Conservation (phyloP, 2,888 invertebrate species). For the Drosophila subsilvestris region DNA sequence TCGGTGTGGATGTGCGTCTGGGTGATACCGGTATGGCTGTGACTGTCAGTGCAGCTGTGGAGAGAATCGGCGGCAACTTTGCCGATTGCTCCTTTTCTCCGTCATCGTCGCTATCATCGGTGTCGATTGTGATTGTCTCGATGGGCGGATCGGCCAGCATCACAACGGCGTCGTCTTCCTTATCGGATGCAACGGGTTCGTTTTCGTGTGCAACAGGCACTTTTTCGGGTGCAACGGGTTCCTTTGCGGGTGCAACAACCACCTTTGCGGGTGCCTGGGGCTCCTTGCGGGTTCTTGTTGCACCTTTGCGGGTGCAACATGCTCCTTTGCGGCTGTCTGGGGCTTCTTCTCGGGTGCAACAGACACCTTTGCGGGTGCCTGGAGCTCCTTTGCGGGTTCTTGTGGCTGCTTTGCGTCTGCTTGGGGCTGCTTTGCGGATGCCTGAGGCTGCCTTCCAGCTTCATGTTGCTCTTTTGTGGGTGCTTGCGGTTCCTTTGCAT, state of each 20-base stretch:
- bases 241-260: neutral
- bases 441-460: too few relatives aligned
- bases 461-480: neutral
- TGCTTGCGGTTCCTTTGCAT: neutral
- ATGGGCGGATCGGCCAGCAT: slow-evolving; percentile 51
- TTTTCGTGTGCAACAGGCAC: neutral
- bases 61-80: slow-evolving; percentile 1
- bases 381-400: neutral
- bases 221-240: too few relatives aligned
- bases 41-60: slow-evolving; percentile 8
- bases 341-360: neutral
- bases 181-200: slow-evolving; percentile 12
- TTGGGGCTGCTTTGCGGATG: too few relatives aligned
- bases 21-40: neutral
- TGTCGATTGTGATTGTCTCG: slow-evolving; percentile 68
- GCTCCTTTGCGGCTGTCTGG: neutral
- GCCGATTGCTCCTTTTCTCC: slow-evolving; percentile 24
- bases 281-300: too few relatives aligned
- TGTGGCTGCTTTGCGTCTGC: too few relatives aligned
- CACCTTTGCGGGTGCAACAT: neutral
- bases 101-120: slow-evolving; percentile 61
- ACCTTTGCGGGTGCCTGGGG: neutral
- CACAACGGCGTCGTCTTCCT: slow-evolving; percentile 69
- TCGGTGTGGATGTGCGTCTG: slow-evolving; percentile 1
- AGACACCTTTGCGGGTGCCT: neutral